phyloP scores from a whole-genome alignment of 2,888 invertebrate genomes.

The Panzeria rudis region DNA sequence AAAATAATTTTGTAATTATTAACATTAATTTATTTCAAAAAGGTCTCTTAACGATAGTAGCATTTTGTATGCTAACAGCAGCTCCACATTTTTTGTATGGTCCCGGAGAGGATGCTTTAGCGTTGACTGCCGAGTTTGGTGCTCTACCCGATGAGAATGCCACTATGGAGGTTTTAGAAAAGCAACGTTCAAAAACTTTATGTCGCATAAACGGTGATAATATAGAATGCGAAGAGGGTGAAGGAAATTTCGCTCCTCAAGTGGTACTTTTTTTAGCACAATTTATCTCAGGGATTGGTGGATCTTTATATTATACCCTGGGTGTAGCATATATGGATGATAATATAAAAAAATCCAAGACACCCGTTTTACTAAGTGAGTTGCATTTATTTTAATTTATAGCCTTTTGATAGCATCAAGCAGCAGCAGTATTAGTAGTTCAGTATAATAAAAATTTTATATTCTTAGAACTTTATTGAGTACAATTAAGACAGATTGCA shows the following conservation, averaged over 20 bases:
- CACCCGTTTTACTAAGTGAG: conserved; percentile 88
- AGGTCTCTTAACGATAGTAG: conserved; percentile 86
- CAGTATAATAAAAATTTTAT: background rate
- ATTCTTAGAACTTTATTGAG: conserved; percentile 29
- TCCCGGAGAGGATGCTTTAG: conserved; percentile 87
- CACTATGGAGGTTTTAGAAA: conserved; percentile 84
- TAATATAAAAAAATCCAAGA: conserved; percentile 89
- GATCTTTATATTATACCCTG: conserved; percentile 88
- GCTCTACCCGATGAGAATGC: conserved; percentile 83
- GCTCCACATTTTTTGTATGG: conserved; percentile 89
- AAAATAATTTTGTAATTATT: background rate
- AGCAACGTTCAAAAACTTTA: conserved; percentile 85
- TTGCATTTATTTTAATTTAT: conserved; percentile 68
- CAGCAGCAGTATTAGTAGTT: conserved; percentile 17
- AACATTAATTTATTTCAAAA: background rate
- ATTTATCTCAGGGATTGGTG: conserved; percentile 89
- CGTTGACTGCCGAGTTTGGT: conserved; percentile 86
- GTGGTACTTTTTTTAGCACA: conserved; percentile 88
- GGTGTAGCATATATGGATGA: conserved; percentile 91
- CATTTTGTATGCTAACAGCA: conserved; percentile 88
- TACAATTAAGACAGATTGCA: conserved; percentile 26
- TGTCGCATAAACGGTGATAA: conserved; percentile 83
- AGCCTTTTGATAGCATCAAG: background rate
- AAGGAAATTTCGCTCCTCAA: conserved; percentile 87
- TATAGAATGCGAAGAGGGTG: conserved; percentile 84